Base-by-base conservation (phyloP, 2,113 vertebrate genomes). In the Gopherus evgoodei region DNA sequence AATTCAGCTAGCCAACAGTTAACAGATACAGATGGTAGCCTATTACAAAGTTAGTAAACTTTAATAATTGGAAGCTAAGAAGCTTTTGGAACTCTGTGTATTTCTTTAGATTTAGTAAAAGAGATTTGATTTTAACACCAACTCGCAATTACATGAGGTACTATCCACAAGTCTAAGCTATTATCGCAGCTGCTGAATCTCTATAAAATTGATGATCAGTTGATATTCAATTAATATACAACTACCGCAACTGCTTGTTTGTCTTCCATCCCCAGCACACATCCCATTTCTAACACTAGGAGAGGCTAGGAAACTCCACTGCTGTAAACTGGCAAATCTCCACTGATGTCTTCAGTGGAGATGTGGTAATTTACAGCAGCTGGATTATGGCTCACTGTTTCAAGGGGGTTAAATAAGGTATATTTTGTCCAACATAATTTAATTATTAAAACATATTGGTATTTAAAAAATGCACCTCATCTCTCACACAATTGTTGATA, bases 1-100 rank as follows among this genome's bases (percentile, higher is more conserved):
- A 69, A n/a, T 17, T 62, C 38, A 50, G 87, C 54, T 90, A 93
- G 76, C 82, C 90, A 86, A 86, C 56, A 90, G 53, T 22, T n/a
- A 85, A 85, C 52, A 47, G 31, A 52, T 72, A 49, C 35, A 80
- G 49, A 79, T 65, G 83, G 65, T 52, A 62, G 69, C 53, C 22
- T 86, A 84, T 87, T 88, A 83, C 79, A 82, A 78, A 83, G 90
- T 87, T 94, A 69, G 80, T 87, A 84, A 94, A 90, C 76, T 84
- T 92, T 80, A 94, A 87, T 89, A 89, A 87, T 47, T 79, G 90
- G 21, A 47, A 62, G 29, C 52, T 89, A 86, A 90, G 89, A 92
- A 52, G 62, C 81, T 90, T 91, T 87, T n/a, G 50, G 50, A 88
- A 69, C 52, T 75, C 27, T 27, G 35, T 80, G 62, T 59, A 47